phyloP scores from a whole-genome alignment of 1,140 invertebrate genomes.

The Oreohelix idahoensis region DNA sequence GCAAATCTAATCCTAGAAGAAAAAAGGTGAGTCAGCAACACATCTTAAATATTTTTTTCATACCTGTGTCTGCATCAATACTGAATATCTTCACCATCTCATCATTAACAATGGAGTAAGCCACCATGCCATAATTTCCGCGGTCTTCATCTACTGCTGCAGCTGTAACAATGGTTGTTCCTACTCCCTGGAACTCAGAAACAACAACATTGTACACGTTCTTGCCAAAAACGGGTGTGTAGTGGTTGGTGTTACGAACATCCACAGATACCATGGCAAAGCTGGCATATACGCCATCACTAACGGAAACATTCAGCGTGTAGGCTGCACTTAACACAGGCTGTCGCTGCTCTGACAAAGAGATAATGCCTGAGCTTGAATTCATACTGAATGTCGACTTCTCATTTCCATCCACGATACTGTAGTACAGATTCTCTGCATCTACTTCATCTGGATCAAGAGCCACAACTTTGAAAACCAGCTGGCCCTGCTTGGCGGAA shows the following conservation, averaged over 20 bases:
- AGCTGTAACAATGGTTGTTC: conserved; percentile 70
- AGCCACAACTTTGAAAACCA: conserved; percentile 89
- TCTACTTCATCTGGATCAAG: conserved; percentile 89
- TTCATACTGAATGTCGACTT: conserved; percentile 88
- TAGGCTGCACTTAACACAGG: conserved; percentile 77
- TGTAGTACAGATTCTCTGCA: conserved; percentile 82
- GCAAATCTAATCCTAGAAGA: too few relatives aligned
- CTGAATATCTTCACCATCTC: conserved; percentile 83
- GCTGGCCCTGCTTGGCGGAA: conserved; percentile 86
- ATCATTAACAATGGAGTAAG: conserved; percentile 87
- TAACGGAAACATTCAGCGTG: conserved; percentile 69
- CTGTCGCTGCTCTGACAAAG: conserved; percentile 80
- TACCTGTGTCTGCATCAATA: conserved; percentile 81
- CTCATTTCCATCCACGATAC: conserved; percentile 88
- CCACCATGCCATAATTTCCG: conserved; percentile 83
- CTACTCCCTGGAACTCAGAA: conserved; percentile 72
- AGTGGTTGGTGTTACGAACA: conserved; percentile 85
- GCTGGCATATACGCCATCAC: conserved; percentile 70
- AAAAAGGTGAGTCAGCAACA: too few relatives aligned
- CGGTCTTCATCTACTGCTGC: conserved; percentile 86
- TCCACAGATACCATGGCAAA: conserved; percentile 77
- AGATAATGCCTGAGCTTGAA: conserved; percentile 79
- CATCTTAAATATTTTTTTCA: conserved; percentile 7
- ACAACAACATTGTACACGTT: conserved; percentile 80
- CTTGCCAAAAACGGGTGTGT: conserved; percentile 85